Conservation (phyloP, 2,888 invertebrate genomes). For the Blomia tropicalis region DNA sequence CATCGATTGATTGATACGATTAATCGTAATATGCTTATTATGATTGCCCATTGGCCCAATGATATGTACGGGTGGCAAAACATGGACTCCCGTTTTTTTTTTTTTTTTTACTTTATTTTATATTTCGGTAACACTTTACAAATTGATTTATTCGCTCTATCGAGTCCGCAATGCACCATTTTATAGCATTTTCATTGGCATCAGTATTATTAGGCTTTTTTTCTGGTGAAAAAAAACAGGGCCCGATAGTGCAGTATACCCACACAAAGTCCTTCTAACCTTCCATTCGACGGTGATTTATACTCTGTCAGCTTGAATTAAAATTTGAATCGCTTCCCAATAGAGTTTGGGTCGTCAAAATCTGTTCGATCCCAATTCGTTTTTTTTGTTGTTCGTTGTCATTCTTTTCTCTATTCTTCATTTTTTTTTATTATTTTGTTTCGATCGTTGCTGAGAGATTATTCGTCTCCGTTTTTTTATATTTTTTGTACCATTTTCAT, state of each 20-base stretch:
- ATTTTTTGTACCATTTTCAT: too few species aligned
- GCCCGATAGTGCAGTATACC: too few species aligned
- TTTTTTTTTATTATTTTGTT: not conserved
- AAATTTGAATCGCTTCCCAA: constrained; percentile 1
- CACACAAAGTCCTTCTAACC: too few species aligned
- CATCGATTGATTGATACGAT: not conserved
- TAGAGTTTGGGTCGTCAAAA: not conserved
- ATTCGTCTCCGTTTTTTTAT: not conserved
- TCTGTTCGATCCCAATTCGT: not conserved
- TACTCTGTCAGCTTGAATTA: constrained; percentile 7
- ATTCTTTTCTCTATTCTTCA: not conserved
- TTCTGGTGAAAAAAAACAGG: too few species aligned
- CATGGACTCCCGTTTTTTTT: too few species aligned
- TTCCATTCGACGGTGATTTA: constrained; percentile 12
- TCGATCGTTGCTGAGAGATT: not conserved
- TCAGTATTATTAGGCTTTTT: too few species aligned
- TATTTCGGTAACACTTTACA: not conserved
- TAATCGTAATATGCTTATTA: not conserved
- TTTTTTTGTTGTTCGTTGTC: not conserved
- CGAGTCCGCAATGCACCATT: not conserved
- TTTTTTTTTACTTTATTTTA: not conserved
- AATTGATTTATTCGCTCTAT: not conserved
- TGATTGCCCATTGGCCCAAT: not conserved
- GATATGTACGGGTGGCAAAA: too few species aligned
- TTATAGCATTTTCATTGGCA: too few species aligned